Conservation (phyloP, 2,888 invertebrate genomes). For the Hypomecis atomaria region DNA sequence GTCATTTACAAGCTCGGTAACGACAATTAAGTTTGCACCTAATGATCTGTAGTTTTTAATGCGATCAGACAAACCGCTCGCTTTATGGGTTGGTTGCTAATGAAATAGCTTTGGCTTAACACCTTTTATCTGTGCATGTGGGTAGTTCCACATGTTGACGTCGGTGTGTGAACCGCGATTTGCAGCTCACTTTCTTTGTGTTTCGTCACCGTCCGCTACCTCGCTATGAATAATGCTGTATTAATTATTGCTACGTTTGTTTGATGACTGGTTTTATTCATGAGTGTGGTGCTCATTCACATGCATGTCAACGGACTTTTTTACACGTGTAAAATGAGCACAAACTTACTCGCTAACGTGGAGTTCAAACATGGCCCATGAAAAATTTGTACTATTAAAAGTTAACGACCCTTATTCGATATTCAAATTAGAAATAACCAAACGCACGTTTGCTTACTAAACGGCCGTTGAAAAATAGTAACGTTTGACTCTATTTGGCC, state of each 20-base stretch:
- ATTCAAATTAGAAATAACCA: slow-evolving; percentile 30
- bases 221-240: slow-evolving; percentile 64
- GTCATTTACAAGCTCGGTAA: slow-evolving; percentile 37
- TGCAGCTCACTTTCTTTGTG: slow-evolving; percentile 63
- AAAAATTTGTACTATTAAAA: slow-evolving; percentile 17
- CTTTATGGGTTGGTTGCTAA: slow-evolving; percentile 32
- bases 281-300: slow-evolving; percentile 56
- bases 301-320: slow-evolving; percentile 47
- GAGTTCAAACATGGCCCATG: slow-evolving; percentile 15
- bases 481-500: slow-evolving; percentile 72
- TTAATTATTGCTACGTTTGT: slow-evolving; percentile 66
- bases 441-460: slow-evolving; percentile 34
- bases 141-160: slow-evolving; percentile 56
- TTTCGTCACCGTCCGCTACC: slow-evolving; percentile 62
- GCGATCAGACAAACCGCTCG: slow-evolving; percentile 26
- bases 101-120: slow-evolving; percentile 32
- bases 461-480: slow-evolving; percentile 62
- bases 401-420: slow-evolving; percentile 16
- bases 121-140: slow-evolving; percentile 16
- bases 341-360: slow-evolving; percentile 10
- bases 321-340: slow-evolving; percentile 36
- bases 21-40: slow-evolving; percentile 42
- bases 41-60: slow-evolving; percentile 37
- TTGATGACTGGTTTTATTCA: slow-evolving; percentile 66
- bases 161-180: slow-evolving; percentile 56